phyloP scores from a whole-genome alignment of 1,140 invertebrate genomes.

The Drosophila rhopaloa region DNA sequence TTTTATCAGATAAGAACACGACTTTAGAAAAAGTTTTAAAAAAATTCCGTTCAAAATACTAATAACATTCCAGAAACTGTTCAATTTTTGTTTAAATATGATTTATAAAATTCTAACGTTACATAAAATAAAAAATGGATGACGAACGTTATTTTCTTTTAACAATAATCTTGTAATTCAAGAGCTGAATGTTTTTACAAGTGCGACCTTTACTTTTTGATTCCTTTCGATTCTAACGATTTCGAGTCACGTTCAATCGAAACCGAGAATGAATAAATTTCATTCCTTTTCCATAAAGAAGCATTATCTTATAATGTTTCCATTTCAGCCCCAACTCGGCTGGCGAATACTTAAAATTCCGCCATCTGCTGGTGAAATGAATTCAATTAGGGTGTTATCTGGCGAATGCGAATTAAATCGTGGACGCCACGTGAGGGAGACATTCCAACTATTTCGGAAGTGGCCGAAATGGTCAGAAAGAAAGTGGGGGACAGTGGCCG shows the following conservation, averaged over 20 bases:
- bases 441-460: conserved; percentile 43
- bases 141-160: not conserved
- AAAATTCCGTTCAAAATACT: not conserved
- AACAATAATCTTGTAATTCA: conserved; percentile 7
- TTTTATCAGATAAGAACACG: conserved; percentile 1
- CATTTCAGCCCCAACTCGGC: conserved; percentile 12
- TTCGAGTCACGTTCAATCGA: conserved; percentile 40
- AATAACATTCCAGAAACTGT: not conserved
- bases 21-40: not conserved
- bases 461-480: conserved; percentile 1
- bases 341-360: conserved; percentile 18
- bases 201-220: conserved; percentile 9
- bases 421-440: conserved; percentile 12
- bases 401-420: conserved; percentile 33
- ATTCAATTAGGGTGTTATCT: conserved; percentile 46
- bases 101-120: not conserved
- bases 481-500: conserved; percentile 49
- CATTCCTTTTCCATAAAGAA: conserved; percentile 21
- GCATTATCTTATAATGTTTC: conserved; percentile 30
- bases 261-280: conserved; percentile 43
- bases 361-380: conserved; percentile 36
- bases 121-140: not conserved
- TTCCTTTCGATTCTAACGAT: conserved; percentile 4
- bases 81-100: not conserved
- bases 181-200: conserved; percentile 27